Evolutionary conservation across 2,888 invertebrate species (phyloP), one percentile per base, ranked within the genome.

Genomic region (Clitarchus hookeri): DNA sequence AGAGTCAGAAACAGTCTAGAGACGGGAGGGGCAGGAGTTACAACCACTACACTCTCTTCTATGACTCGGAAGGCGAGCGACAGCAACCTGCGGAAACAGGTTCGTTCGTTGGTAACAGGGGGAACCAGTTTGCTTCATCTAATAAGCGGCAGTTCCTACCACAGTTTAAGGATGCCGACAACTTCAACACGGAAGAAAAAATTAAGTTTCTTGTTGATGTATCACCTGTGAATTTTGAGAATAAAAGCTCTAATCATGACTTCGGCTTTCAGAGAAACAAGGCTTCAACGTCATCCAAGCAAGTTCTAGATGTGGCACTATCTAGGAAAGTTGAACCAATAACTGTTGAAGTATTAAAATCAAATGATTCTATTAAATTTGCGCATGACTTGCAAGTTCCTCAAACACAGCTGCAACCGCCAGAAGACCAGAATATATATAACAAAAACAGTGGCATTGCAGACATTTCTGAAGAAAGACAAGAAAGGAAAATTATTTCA

Each of bases 41-140:
- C 79, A 84, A 23, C 13, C 84, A 86, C 84, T 19, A 78, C 65
- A 86, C 78, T 53, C 53, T 79, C 26, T 84, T 86, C 8, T 25
- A 77, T 44, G 23, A 79, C 36, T 78, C 84, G 44, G 86, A 86
- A 84, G 84, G 91, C 87, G 96, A 96, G 91, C 93, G 94, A 90
- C 96, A 96, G 90, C 93, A 95, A 0, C 93, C 95, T 0, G 96
- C 96, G 13, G 97, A 97, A 91, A 95, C 95, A 12, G 95, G 96
- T 0, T 96, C 96, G 0, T 96, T 97, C 90, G 94, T 94, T 1
- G 93, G 94, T 78, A 93, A 91, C 88, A 91, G 91, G 26, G 90
- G 90, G 25, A 91, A 90, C 88, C 86, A 87, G 53, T 85, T 86
- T n/a, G 19, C n/a, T 4, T 44, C 44, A 19, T 27, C 36, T 0